Evolutionary conservation across 2,888 invertebrate genomes (phyloP).

Genomic region (Patella ulyssiponensis): DNA sequence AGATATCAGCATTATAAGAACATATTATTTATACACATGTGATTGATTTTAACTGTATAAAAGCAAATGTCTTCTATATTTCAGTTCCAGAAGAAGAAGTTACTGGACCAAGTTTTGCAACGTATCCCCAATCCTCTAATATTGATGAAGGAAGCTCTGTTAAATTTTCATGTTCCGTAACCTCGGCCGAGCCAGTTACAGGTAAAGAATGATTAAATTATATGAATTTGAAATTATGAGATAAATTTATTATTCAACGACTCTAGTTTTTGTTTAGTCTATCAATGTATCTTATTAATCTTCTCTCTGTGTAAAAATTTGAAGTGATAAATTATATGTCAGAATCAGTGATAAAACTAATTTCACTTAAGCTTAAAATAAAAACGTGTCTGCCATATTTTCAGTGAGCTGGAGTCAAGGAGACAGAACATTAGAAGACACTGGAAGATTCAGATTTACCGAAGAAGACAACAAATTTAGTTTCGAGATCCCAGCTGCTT

Average conservation of each 20-base stretch:
- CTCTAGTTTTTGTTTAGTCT: no score
- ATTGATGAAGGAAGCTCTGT: conserved; percentile 84
- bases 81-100: conserved; percentile 88
- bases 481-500: conserved; percentile 62
- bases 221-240: no score
- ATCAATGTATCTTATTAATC: no score
- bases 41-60: no score
- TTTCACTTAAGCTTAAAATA: no score
- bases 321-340: not conserved
- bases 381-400: not conserved
- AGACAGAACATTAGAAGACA: conserved; percentile 52
- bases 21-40: no score
- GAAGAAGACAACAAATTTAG: conserved; percentile 49
- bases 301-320: no score
- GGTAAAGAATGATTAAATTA: conserved; percentile 22
- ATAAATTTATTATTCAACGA: no score
- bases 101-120: conserved; percentile 84
- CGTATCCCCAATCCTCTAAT: conserved; percentile 91
- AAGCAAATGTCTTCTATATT: conserved; percentile 26
- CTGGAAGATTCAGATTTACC: conserved; percentile 57
- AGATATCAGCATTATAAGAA: no score
- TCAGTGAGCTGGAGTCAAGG: conserved; percentile 64
- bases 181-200: conserved; percentile 36
- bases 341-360: conserved; percentile 15
- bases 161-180: conserved; percentile 53